Conservation (phyloP, 2,797 vertebrate species). For the Myotis pilosus region DNA sequence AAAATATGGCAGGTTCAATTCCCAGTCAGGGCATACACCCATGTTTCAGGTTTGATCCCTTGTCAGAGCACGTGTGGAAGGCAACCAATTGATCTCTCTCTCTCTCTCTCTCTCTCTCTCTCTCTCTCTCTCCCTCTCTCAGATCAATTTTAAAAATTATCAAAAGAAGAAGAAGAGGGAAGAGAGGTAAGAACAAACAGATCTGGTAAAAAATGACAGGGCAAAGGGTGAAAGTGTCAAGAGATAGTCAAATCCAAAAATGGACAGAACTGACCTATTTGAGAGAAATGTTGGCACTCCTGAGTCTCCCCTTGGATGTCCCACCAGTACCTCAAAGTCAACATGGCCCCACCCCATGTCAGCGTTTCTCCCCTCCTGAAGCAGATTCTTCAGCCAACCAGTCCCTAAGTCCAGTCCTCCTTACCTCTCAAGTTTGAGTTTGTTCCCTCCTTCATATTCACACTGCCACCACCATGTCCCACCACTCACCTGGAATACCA, state of each 20-base stretch:
- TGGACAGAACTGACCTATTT: not conserved
- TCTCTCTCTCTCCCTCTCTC: too few species aligned
- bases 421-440: not conserved
- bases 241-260: not conserved
- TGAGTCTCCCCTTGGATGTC: not conserved
- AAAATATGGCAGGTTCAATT: too few species aligned
- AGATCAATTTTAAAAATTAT: too few species aligned
- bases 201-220: not conserved
- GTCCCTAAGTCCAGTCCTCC: not conserved
- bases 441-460: not conserved
- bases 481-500: not conserved
- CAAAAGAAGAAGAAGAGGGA: not conserved
- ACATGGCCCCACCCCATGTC: not conserved
- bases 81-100: too few species aligned
- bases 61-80: too few species aligned
- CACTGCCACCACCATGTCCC: not conserved
- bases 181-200: not conserved
- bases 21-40: too few species aligned
- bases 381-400: not conserved
- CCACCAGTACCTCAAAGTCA: not conserved
- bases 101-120: too few species aligned
- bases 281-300: not conserved
- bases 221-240: not conserved
- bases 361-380: not conserved
- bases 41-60: too few species aligned